These are phyloP conservation scores for Saccostrea cuccullata DNA, from an alignment of 1,140 invertebrate species.

Conservation along the genomic window DNA sequence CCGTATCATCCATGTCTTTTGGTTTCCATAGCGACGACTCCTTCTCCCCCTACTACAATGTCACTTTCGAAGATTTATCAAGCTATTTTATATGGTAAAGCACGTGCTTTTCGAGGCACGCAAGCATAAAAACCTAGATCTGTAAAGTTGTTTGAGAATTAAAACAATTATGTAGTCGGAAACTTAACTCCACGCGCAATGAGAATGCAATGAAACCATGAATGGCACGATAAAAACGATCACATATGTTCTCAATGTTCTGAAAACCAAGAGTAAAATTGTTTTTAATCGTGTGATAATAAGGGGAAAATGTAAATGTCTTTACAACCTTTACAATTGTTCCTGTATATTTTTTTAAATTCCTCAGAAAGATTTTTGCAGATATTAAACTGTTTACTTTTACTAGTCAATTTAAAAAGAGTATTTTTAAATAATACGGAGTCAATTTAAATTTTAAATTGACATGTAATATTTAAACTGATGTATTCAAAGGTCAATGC, in stretches of 20 bases:
- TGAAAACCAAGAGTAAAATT: not conserved
- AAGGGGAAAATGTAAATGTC: too few relatives aligned
- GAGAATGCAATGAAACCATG: not conserved
- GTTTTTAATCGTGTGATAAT: too few relatives aligned
- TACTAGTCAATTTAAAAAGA: too few relatives aligned
- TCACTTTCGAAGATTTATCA: conserved; percentile 38
- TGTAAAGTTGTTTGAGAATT: conserved; percentile 3
- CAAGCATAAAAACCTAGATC: not conserved
- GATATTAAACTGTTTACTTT: too few relatives aligned
- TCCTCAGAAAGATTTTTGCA: too few relatives aligned
- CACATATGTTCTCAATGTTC: not conserved
- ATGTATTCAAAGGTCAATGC: too few relatives aligned
- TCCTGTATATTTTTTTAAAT: too few relatives aligned
- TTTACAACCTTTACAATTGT: too few relatives aligned
- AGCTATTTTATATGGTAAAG: conserved; percentile 17
- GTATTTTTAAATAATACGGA: too few relatives aligned
- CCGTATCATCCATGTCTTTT: conserved; percentile 43
- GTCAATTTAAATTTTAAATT: too few relatives aligned
- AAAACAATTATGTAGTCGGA: conserved; percentile 2
- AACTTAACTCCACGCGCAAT: conserved; percentile 14
- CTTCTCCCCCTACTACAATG: conserved; percentile 26
- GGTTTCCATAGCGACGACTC: conserved; percentile 38
- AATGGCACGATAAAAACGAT: not conserved
- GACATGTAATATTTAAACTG: too few relatives aligned
- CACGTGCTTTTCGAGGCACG: conserved; percentile 26